Evolutionary conservation across 23 tunicate genomes (phyloP), one percentile per base, ranked within the genome.

Genomic region (Ciona savignyi): DNA sequence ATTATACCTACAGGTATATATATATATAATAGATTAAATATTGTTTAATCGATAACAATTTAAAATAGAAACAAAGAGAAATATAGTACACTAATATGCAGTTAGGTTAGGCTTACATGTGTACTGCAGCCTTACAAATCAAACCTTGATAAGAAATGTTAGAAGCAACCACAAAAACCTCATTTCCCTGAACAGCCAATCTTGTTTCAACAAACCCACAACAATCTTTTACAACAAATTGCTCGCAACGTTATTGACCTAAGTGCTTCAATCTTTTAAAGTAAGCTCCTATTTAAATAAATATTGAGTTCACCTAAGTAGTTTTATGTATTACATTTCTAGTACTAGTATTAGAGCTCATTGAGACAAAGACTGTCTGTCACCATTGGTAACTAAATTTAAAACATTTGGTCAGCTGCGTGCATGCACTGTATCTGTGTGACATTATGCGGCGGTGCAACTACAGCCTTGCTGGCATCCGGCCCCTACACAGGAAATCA

Each of bases 361-460:
- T n/a, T n/a, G n/a, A n/a, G n/a, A n/a, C n/a, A n/a, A n/a, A n/a
- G n/a, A n/a, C n/a, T n/a, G n/a, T n/a, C n/a, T n/a, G n/a, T n/a
- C n/a, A n/a, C n/a, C n/a, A n/a, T 15, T 42, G 56, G 56, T 42
- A 42, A 42, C 56, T 15, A 6, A 6, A 42, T 42, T 42, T 15
- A 42, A 9, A 42, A 15, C 56, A 42, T 6, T 42, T 42, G 15
- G 56, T 42, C 56, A 42, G 15, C 56, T 15, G 56, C 56, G 15
- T 42, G 56, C 56, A 42, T 42, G 56, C 56, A 42, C 56, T 42
- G 56, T 42, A 42, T n/a, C n/a, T n/a, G n/a, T n/a, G n/a, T 42
- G 56, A 42, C 56, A 42, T 42, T 42, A 42, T 42, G 56, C 15
- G 56, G 56, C 56, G 9, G 56, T 15, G 11, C 11, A 9, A 42